Base-by-base conservation (phyloP, 2,888 invertebrate genomes). In the Habrosyne pyritoides region DNA sequence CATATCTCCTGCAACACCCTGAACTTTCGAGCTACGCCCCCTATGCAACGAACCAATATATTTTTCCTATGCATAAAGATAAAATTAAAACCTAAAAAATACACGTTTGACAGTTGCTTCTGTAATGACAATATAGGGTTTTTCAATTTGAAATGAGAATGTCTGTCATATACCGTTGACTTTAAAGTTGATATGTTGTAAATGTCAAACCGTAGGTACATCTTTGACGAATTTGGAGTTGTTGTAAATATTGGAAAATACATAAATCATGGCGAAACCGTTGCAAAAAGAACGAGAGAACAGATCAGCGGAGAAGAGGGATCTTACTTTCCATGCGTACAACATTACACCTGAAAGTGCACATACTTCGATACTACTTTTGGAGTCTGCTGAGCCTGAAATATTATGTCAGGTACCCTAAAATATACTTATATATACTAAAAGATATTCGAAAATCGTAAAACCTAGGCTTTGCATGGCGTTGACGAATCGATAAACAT, bases 251-350 rank as follows among this genome's bases (percentile, higher is more conserved):
- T 10, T n/a, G 6, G n/a, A 10, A 21, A n/a, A 14, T 18, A 18
- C 10, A 0, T 28, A 2, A 52, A 66, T 24, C 48, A 83, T 83
- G 83, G 81, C 87, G 6, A 90, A 90, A 59, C 91, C 91, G 21
- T 65, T 91, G 30, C 89, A 89, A 75, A 91, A 91, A 55, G 89
- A 87, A 3, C 69, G 92, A 42, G 90, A 91, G 33, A 91, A 91
- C 54, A 79, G 91, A 21, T 88, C 91, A 0, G 90, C 89, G 0
- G 90, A 89, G 14, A 91, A 91, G 59, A 90, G 81, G 50, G 91
- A 91, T 60, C 63, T 83, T n/a, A 81, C 77, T 0, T 92, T 92
- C 58, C 90, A 91, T 54, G 71, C 89, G 0, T 92, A 80, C 62
- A 82, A 73, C 1, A 87, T 92, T 54, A 89, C 88, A 1, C 89